A percentile compares a stretch with the other conserved stretches of the same genome.
Evolutionary conservation across 2,113 vertebrate genomes (phyloP).

Genomic region (Oncorhynchus keta): DNA sequence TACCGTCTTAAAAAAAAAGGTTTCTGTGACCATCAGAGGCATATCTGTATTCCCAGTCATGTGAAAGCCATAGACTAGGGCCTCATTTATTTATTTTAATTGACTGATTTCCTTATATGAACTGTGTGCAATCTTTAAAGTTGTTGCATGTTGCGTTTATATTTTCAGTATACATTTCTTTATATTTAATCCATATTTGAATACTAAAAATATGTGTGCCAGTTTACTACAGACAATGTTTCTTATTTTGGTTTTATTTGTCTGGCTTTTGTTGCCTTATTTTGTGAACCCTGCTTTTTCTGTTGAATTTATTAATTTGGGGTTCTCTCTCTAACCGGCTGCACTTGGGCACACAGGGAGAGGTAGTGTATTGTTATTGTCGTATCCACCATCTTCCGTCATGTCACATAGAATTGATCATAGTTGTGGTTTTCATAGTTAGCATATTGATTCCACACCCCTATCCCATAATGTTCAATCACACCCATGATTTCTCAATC

Average conservation of each 20-base stretch:
- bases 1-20: no score
- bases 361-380: slow-evolving; percentile 54
- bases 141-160: no score
- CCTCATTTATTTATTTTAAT: no score
- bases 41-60: no score
- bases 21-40: no score
- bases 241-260: slow-evolving; percentile 8
- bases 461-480: slow-evolving; percentile 2
- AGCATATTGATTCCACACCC: slow-evolving; percentile 2
- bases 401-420: background rate
- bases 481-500: background rate
- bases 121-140: no score
- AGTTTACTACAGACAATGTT: background rate
- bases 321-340: slow-evolving; percentile 43
- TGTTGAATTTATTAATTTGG: slow-evolving; percentile 20
- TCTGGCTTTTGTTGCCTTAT: slow-evolving; percentile 9
- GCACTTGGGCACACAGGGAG: slow-evolving; percentile 65
- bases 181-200: background rate
- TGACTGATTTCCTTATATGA: no score
- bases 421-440: slow-evolving; percentile 24
- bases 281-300: background rate
- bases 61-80: no score
- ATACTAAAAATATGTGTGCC: background rate
- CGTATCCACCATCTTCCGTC: slow-evolving; percentile 17
- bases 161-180: no score